Evolutionary conservation across 2,113 vertebrate species (phyloP).

Genomic region (Periophthalmodon schlosseri): DNA sequence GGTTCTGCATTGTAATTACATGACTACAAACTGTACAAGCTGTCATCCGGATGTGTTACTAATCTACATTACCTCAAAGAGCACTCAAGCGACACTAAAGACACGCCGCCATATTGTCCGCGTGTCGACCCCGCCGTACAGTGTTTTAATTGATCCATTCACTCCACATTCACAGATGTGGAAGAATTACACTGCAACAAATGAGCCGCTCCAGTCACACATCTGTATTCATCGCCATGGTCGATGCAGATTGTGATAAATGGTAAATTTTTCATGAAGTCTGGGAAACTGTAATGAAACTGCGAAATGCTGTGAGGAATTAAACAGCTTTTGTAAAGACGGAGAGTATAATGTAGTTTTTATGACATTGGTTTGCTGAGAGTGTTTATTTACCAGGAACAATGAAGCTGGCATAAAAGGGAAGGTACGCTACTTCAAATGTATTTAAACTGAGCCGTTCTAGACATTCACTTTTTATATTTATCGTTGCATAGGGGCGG

Average conservation of each 20-base stretch:
- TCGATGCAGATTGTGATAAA: slow-evolving; percentile 47
- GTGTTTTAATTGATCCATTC: slow-evolving; percentile 45
- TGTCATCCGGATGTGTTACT: slow-evolving; percentile 38
- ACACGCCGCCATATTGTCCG: slow-evolving; percentile 14
- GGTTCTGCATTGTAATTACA: slow-evolving; percentile 57
- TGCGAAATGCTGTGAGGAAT: neutral
- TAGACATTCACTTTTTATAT: neutral
- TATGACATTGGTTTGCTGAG: neutral
- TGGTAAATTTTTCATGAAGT: slow-evolving; percentile 22
- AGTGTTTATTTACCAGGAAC: neutral
- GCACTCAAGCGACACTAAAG: slow-evolving; percentile 24
- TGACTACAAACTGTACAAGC: slow-evolving; percentile 28
- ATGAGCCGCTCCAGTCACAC: slow-evolving; percentile 33
- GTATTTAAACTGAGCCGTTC: no score
- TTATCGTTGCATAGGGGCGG: neutral
- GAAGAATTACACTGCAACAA: slow-evolving; percentile 14
- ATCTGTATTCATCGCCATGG: slow-evolving; percentile 45
- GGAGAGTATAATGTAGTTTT: slow-evolving; percentile 5
- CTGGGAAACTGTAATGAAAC: slow-evolving; percentile 8
- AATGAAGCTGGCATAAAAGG: neutral
- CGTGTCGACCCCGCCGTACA: slow-evolving; percentile 2
- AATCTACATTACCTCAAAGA: slow-evolving; percentile 31
- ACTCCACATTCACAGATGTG: slow-evolving; percentile 14
- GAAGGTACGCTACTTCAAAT: no score
- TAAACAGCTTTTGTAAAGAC: neutral